Conservation (phyloP, 2,113 vertebrate genomes). For the Heterochromis multidens region DNA sequence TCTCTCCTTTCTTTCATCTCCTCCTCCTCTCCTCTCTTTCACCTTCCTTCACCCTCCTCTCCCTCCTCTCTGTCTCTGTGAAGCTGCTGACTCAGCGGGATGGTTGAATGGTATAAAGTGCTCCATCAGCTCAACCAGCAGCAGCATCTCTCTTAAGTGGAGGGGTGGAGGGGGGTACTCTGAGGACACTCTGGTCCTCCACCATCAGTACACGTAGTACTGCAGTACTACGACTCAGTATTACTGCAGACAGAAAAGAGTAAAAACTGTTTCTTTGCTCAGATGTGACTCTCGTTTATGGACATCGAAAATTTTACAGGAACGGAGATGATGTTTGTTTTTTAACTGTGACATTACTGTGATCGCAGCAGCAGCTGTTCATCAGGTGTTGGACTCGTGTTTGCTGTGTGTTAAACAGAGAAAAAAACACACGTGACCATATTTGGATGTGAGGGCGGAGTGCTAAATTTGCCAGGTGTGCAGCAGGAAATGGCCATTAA, state of each 20-base stretch:
- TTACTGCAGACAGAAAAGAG: conserved; percentile 8
- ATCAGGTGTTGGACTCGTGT: too few relatives aligned
- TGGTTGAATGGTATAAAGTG: conserved; percentile 65
- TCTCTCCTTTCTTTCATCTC: neutral
- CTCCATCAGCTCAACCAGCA: conserved; percentile 74
- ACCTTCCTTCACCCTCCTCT: conserved; percentile 6
- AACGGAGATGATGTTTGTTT: neutral
- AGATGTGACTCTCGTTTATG: neutral
- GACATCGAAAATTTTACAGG: neutral
- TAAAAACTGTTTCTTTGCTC: neutral
- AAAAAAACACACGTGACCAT: too few relatives aligned
- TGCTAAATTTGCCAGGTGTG: too few relatives aligned
- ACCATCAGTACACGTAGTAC: conserved; percentile 35
- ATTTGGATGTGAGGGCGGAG: too few relatives aligned
- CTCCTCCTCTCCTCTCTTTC: conserved; percentile 2
- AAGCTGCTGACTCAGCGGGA: conserved; percentile 70
- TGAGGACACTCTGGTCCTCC: conserved; percentile 57
- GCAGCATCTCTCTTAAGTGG: conserved; percentile 63
- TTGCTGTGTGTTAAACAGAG: too few relatives aligned
- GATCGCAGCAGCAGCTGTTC: neutral
- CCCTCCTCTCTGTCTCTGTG: neutral
- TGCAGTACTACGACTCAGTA: conserved; percentile 29
- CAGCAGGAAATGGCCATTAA: too few relatives aligned
- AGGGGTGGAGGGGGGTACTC: conserved; percentile 2
- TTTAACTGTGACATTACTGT: neutral